phyloP scores from a whole-genome alignment of 2,888 invertebrate species.

The Siphonodentalium dalli region DNA sequence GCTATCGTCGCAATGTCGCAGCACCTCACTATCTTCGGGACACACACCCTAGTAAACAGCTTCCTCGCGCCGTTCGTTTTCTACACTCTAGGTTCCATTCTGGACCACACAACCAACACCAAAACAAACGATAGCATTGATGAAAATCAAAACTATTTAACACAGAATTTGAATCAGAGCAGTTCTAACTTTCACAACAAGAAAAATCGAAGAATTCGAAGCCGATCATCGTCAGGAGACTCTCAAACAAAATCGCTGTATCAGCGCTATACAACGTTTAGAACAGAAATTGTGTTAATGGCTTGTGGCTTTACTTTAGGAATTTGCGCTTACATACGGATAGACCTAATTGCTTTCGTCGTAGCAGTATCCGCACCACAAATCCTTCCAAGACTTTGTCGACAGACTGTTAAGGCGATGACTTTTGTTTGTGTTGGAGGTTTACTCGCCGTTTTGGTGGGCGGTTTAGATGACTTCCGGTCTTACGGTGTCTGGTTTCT shows the following conservation, averaged over 20 bases:
- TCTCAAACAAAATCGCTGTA: too few relatives aligned
- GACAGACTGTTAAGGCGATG: too few relatives aligned
- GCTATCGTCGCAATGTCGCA: constrained; percentile 39
- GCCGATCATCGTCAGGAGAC: too few relatives aligned
- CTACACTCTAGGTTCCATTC: too few relatives aligned
- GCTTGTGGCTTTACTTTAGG: constrained; percentile 10
- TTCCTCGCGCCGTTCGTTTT: constrained; percentile 45
- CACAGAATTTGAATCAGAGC: too few relatives aligned
- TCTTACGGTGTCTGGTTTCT: constrained; percentile 42
- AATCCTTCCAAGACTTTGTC: not conserved
- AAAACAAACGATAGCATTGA: too few relatives aligned
- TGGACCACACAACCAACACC: too few relatives aligned
- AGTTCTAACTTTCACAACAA: too few relatives aligned
- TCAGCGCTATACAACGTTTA: too few relatives aligned
- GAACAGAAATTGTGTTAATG: too few relatives aligned
- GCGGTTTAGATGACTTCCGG: constrained; percentile 39
- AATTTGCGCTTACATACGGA: constrained; percentile 27
- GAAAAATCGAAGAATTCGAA: too few relatives aligned
- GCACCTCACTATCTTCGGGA: constrained; percentile 45
- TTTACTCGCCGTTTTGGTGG: constrained; percentile 31
- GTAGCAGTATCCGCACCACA: constrained; percentile 1
- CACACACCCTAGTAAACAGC: constrained; percentile 53
- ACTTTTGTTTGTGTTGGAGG: constrained; percentile 22
- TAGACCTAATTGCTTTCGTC: constrained; percentile 25
- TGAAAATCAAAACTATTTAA: too few relatives aligned